Conservation (phyloP, 2,888 invertebrate genomes). For the Nomada flava region DNA sequence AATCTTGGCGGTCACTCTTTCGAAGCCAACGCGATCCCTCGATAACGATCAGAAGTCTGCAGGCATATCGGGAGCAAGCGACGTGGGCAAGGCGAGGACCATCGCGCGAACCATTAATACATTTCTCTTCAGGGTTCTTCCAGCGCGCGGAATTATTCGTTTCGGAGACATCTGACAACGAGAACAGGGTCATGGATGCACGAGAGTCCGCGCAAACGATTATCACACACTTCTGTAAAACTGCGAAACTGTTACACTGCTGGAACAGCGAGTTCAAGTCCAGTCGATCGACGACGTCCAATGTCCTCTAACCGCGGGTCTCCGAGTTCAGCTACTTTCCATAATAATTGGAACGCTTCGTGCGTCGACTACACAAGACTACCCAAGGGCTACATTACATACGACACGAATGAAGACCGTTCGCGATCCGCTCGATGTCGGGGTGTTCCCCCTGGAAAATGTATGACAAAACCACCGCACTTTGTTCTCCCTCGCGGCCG, state of each 20-base stretch:
- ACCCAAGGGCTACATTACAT: no score
- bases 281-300: background rate
- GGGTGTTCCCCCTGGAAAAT: background rate
- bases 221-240: slow-evolving; percentile 13
- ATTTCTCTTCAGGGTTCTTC: background rate
- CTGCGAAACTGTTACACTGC: background rate
- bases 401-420: no score
- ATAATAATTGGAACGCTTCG: no score
- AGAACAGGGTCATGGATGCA: background rate
- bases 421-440: no score
- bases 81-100: background rate
- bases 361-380: no score
- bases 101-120: background rate
- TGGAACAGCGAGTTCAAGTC: background rate
- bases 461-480: slow-evolving; percentile 17
- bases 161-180: background rate
- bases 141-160: slow-evolving; percentile 17
- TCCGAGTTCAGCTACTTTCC: background rate
- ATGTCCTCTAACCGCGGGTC: background rate
- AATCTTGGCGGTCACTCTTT: background rate
- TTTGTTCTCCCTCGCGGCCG: background rate
- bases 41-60: background rate
- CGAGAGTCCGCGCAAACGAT: background rate
- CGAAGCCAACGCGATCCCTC: background rate
- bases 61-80: background rate